A percentile compares a stretch with the other conserved stretches of the same genome.
Conservation (phyloP, 30 jellyfish, hydroid and myxozoan genomes). For the Cassiopea andromeda region DNA sequence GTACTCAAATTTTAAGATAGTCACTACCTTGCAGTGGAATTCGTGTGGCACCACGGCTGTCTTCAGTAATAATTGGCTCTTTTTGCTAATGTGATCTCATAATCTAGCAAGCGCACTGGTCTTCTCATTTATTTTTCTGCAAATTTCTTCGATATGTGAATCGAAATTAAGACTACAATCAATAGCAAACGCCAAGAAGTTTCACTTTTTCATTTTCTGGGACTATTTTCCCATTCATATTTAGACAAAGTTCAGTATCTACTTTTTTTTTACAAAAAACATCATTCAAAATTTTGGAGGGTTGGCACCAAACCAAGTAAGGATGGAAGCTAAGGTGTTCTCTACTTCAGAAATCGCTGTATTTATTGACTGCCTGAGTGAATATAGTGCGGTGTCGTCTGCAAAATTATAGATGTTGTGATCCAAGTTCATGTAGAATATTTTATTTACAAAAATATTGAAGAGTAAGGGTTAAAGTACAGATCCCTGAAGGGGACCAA, state of each 20-base stretch:
- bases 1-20: too few species aligned
- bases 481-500: too few species aligned
- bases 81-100: not conserved
- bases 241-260: not conserved
- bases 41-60: too few species aligned
- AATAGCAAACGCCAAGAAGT: not conserved
- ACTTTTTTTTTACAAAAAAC: not conserved
- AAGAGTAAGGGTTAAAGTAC: too few species aligned
- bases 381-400: not conserved
- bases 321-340: not conserved
- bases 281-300: not conserved
- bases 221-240: not conserved
- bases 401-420: too few species aligned
- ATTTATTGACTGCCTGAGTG: not conserved
- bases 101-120: not conserved
- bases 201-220: not conserved
- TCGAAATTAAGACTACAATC: not conserved
- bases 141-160: not conserved
- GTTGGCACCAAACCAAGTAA: not conserved
- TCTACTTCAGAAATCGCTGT: not conserved
- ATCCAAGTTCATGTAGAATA: too few species aligned
- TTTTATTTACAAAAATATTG: too few species aligned
- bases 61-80: too few species aligned
- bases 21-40: too few species aligned
- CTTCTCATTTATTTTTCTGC: not conserved